Evolutionary conservation across 2,888 invertebrate genomes (phyloP), one percentile per base, ranked within the genome.

Genomic region (Timema cristinae): DNA sequence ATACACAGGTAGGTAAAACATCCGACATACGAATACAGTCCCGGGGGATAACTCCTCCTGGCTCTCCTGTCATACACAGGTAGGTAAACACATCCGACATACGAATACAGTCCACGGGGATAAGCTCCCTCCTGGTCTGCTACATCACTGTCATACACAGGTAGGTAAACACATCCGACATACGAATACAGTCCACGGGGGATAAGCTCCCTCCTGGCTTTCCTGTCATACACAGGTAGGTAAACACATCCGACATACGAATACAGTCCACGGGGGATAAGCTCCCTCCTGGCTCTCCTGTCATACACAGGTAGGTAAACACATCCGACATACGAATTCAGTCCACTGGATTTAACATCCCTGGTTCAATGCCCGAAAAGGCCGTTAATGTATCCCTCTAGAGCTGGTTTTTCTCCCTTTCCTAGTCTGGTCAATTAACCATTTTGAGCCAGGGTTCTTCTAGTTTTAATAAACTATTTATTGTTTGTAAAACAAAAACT

Each of bases 1-100:
- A 54, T 13, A 54, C n/a, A 54, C n/a, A 54, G 54, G 54, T 13
- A 54, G 11, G 54, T 54, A 11, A n/a, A 13, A n/a, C 11, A 54
- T 13, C 54, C n/a, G 11, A 13, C 11, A 11, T 11, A 54, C 11
- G 4, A 11, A 54, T 13, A 2, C 54, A 13, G 54, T 54, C n/a
- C 54, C 71, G 61, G 74, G 70, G 69, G 72, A 72, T n/a, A n/a
- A n/a, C n/a, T 51, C 72, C 73, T 67, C 69, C 74, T n/a, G 74
- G 72, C 15, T 70, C 73, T 54, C 54, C 71, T 13, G 56, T 72
- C 47, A 71, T 74, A 50, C 69, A 72, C 71, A 73, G 71, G 74
- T 71, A 56, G 67, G 73, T 70, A 56, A 32, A n/a, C 15, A 11
- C 9, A 52, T 10, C 52, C 11, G 10, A 10, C 9, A 9, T 9